phyloP scores from a whole-genome alignment of 2,113 vertebrate genomes.

The Neogobius melanostomus region DNA sequence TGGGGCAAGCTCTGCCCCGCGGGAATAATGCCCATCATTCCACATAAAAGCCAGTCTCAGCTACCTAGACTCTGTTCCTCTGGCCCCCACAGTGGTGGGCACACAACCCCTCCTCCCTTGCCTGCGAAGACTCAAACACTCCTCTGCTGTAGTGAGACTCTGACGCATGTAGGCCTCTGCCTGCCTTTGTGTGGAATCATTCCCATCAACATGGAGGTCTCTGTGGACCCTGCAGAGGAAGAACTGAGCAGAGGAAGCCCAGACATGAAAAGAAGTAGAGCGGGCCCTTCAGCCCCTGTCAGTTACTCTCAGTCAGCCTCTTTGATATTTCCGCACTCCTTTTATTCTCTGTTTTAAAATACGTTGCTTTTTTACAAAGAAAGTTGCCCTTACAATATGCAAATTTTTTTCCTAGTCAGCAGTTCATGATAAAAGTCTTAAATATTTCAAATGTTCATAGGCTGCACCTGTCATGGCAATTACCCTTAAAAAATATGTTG shows the following conservation, averaged over 20 bases:
- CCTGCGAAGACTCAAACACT: slow-evolving; percentile 45
- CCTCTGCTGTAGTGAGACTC: slow-evolving; percentile 35
- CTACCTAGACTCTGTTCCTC: slow-evolving; percentile 34
- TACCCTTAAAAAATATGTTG: slow-evolving; percentile 16
- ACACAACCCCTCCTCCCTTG: slow-evolving; percentile 29
- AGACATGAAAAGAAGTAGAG: slow-evolving; percentile 44
- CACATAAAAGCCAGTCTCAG: slow-evolving; percentile 55
- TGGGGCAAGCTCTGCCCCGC: slow-evolving; percentile 25
- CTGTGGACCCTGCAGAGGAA: slow-evolving; percentile 2
- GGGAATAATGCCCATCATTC: slow-evolving; percentile 48
- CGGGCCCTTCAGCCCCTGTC: slow-evolving; percentile 33
- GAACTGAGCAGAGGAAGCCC: slow-evolving; percentile 25
- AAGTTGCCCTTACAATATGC: slow-evolving; percentile 27
- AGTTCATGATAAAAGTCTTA: slow-evolving; percentile 6
- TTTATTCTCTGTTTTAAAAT: slow-evolving; percentile 45
- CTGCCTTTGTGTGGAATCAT: slow-evolving; percentile 31
- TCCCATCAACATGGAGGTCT: slow-evolving; percentile 44
- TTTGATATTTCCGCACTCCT: slow-evolving; percentile 38
- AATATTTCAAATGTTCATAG: slow-evolving; percentile 10
- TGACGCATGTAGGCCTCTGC: slow-evolving; percentile 34
- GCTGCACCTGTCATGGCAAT: slow-evolving; percentile 17
- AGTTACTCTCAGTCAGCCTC: slow-evolving; percentile 36
- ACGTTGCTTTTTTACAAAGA: slow-evolving; percentile 42
- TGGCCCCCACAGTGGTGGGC: slow-evolving; percentile 32
- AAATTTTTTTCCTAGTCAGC: slow-evolving; percentile 46